These are phyloP conservation scores for Anagyrus pseudococci DNA, from an alignment of 2,888 invertebrate genomes.

Conservation along the genomic window DNA sequence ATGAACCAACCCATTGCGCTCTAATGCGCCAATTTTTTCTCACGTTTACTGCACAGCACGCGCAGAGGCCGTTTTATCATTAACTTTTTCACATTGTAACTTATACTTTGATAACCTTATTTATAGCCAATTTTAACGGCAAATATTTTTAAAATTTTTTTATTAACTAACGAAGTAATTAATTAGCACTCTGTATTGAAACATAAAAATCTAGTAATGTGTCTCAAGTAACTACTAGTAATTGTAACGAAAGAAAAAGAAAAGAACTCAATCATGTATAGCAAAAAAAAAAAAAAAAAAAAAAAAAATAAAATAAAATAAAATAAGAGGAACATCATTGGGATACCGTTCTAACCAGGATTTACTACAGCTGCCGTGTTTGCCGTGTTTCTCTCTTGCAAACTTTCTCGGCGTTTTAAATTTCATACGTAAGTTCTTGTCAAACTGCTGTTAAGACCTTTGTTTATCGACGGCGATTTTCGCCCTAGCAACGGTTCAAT, in stretches of 20 bases:
- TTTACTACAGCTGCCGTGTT: constrained; percentile 51
- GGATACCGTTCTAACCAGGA: constrained; percentile 52
- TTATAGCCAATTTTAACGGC: constrained; percentile 37
- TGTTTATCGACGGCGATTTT: constrained; percentile 5
- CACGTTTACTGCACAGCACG: constrained; percentile 9
- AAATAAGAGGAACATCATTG: constrained; percentile 55
- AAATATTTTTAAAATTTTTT: constrained; percentile 26
- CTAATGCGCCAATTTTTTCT: constrained; percentile 29
- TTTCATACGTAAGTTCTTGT: constrained; percentile 15
- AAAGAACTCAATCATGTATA: constrained; percentile 53
- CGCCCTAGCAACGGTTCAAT: constrained; percentile 17
- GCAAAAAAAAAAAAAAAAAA: constrained; percentile 50
- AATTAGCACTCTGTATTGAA: constrained; percentile 55
- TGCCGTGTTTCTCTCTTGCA: constrained; percentile 22
- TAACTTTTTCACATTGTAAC: constrained; percentile 29
- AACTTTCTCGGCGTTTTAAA: constrained; percentile 19
- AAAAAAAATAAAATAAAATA: constrained; percentile 45
- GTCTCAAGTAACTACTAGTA: constrained; percentile 52
- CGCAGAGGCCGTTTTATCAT: constrained; percentile 20
- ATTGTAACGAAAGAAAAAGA: constrained; percentile 49
- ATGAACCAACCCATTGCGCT: constrained; percentile 25
- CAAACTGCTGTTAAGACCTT: constrained; percentile 16
- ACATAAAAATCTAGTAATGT: constrained; percentile 53
- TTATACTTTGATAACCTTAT: constrained; percentile 38
- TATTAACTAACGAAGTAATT: constrained; percentile 42